A percentile compares a stretch with the other conserved stretches of the same genome.
phyloP scores from a whole-genome alignment of 1,140 invertebrate genomes.

The Lepidurus arcticus region DNA sequence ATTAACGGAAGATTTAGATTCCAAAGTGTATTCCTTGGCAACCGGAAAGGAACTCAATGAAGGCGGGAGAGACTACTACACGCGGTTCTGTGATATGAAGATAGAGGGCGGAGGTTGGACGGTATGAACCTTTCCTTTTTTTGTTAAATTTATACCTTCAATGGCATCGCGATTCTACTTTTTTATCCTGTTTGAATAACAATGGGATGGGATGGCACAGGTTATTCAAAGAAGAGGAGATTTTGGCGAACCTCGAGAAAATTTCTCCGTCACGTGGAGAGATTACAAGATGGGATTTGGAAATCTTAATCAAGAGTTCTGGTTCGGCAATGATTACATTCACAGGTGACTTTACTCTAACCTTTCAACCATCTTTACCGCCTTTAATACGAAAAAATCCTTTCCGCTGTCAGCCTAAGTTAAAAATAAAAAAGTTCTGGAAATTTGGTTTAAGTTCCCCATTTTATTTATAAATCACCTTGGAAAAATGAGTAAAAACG shows the following conservation, averaged over 20 bases:
- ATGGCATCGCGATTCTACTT: neutral
- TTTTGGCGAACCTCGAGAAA: slow-evolving; percentile 40
- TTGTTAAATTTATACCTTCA: neutral
- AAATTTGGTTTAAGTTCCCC: too few relatives aligned
- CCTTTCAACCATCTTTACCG: too few relatives aligned
- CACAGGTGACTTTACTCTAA: slow-evolving; percentile 42
- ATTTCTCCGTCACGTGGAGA: slow-evolving; percentile 56
- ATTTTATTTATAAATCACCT: too few relatives aligned
- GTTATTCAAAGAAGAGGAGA: slow-evolving; percentile 42
- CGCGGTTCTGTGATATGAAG: slow-evolving; percentile 46
- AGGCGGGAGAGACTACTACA: slow-evolving; percentile 38
- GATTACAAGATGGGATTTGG: slow-evolving; percentile 59
- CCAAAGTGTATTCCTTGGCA: slow-evolving; percentile 29
- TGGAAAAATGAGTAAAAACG: too few relatives aligned
- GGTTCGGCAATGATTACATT: slow-evolving; percentile 59
- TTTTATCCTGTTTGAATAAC: neutral
- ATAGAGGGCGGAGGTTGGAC: slow-evolving; percentile 47
- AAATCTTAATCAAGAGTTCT: slow-evolving; percentile 52
- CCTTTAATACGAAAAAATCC: too few relatives aligned
- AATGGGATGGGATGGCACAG: slow-evolving; percentile 34
- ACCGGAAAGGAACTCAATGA: slow-evolving; percentile 34
- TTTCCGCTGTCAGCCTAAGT: too few relatives aligned
- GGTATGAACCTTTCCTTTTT: slow-evolving; percentile 42
- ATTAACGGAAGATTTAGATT: slow-evolving; percentile 29
- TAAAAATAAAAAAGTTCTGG: too few relatives aligned